phyloP scores from a whole-genome alignment of 2,797 vertebrate genomes.

The Distichodus sexfasciatus region DNA sequence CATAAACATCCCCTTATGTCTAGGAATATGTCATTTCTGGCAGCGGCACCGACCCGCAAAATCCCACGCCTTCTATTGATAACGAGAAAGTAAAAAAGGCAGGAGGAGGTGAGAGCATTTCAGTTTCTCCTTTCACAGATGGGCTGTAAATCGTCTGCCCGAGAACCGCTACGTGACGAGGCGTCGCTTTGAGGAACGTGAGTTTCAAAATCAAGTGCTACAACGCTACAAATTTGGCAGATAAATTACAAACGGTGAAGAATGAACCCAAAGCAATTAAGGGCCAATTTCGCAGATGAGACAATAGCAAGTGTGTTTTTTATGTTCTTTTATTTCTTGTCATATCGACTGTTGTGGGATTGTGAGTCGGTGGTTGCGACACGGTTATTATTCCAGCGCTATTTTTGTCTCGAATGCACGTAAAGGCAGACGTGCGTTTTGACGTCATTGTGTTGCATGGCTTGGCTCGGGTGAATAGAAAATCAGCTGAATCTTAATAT shows the following conservation, averaged over 20 bases:
- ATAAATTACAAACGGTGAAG: slow-evolving; percentile 7
- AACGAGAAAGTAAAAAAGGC: neutral
- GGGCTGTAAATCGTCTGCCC: neutral
- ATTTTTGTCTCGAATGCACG: neutral
- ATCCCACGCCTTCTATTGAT: neutral
- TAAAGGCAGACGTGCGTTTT: neutral
- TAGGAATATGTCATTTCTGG: neutral
- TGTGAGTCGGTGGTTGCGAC: neutral
- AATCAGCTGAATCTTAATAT: too few relatives aligned
- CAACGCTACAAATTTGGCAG: neutral
- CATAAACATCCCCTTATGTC: neutral
- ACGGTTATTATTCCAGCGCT: neutral
- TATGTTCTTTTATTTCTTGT: neutral
- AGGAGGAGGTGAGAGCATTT: neutral
- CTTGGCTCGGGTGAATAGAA: neutral
- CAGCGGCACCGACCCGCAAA: neutral
- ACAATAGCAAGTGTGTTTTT: neutral
- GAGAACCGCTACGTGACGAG: neutral
- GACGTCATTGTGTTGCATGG: neutral
- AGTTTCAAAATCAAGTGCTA: neutral
- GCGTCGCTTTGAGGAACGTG: neutral
- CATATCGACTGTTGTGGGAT: neutral
- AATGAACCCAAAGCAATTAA: neutral
- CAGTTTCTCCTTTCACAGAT: neutral
- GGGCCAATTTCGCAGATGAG: neutral